Evolutionary conservation across 1,140 invertebrate genomes (phyloP).

Genomic region (Macrobrachium nipponense): DNA sequence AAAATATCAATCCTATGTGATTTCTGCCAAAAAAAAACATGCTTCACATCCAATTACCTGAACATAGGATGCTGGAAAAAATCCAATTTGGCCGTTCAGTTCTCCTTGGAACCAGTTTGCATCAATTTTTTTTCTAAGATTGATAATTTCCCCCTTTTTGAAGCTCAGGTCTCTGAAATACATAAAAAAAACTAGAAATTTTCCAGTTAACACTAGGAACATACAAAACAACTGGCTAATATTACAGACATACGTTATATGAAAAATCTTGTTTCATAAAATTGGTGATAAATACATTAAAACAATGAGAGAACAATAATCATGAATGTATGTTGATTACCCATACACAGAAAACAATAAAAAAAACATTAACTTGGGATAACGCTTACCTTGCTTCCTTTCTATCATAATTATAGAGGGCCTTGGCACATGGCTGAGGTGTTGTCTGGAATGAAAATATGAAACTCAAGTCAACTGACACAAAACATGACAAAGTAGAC

Average conservation of each 20-base stretch:
- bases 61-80: conserved; percentile 89
- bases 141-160: conserved; percentile 88
- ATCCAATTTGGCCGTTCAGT: conserved; percentile 81
- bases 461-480: not conserved
- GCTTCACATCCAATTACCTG: conserved; percentile 74
- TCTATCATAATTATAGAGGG: conserved; percentile 87
- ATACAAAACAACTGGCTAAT: too few relatives aligned
- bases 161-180: conserved; percentile 83
- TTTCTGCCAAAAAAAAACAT: too few relatives aligned
- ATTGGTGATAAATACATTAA: not conserved
- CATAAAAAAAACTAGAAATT: not conserved
- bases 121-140: conserved; percentile 86
- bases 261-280: not conserved
- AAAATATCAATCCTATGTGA: too few relatives aligned
- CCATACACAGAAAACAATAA: not conserved
- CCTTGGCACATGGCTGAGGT: conserved; percentile 83
- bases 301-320: not conserved
- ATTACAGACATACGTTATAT: not conserved
- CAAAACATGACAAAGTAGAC: too few relatives aligned
- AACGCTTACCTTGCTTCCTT: conserved; percentile 82
- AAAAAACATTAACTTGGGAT: conserved; percentile 49
- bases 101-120: conserved; percentile 93
- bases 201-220: not conserved
- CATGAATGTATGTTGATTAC: not conserved
- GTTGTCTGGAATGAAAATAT: conserved; percentile 63